Evolutionary conservation across 2,888 invertebrate species (phyloP), one percentile per base, ranked within the genome.

Genomic region (Philereme transversata): DNA sequence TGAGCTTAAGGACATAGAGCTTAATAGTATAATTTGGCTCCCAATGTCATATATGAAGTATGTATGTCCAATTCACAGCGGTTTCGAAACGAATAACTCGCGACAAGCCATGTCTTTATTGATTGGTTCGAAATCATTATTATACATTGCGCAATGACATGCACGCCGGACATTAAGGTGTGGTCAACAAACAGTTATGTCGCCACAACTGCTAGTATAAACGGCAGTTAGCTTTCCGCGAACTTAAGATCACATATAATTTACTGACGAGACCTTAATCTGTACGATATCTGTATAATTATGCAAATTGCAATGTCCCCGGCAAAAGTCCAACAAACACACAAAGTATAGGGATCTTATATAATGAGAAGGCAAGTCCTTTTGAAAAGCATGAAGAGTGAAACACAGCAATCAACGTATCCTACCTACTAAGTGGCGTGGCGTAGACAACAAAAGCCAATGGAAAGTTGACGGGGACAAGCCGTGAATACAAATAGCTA

Each of bases 401-500:
- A 72, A 73, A 79, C 76, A 60, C 67, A 56, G 69, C 62, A 71
- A 67, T 72, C 73, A 70, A 64, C 71, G 77, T 77, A 83, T 85
- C 84, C 86, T 84, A 82, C 68, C 22, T 77, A 73, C 65, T 53
- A 64, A 72, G 74, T 69, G 56, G 68, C 62, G 70, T 68, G 71
- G 69, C 71, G 68, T 59, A 73, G 69, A 75, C 80, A 78, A 87
- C 86, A 88, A 89, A 90, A 86, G 81, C 82, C 79, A 71, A 79
- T 90, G 86, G 92, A 92, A 92, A 92, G 92, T 89, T 79, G 51
- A 69, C 71, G 67, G 67, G 22, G 22, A 22, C 79, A 74, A 76
- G 79, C 72, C 68, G 73, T 83, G 92, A 87, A 92, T 92, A 91
- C 88, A 85, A 90, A 91, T 87, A 67, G 77, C 81, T 76, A 86